Evolutionary conservation across 1,140 invertebrate species (phyloP).

Genomic region (Stenopsyche tienmushanensis): DNA sequence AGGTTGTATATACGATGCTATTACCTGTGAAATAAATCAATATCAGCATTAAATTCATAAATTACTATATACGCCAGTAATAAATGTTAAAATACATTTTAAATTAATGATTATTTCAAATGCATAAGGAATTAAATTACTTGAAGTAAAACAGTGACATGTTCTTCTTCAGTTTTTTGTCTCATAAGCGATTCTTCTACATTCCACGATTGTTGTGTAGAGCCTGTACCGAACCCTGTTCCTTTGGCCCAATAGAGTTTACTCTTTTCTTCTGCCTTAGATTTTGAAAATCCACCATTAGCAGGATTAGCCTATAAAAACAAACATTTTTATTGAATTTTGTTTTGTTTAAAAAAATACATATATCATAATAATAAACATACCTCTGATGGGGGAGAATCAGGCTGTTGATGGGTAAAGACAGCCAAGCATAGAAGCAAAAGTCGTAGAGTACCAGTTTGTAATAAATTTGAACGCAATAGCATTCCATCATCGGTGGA

Average conservation of each 20-base stretch:
- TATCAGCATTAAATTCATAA: background rate
- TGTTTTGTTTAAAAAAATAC: background rate
- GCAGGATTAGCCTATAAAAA: slow-evolving; percentile 37
- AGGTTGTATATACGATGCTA: slow-evolving; percentile 85
- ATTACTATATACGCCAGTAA: background rate
- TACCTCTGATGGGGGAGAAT: slow-evolving; percentile 48
- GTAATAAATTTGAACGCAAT: slow-evolving; percentile 76
- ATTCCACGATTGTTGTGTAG: slow-evolving; percentile 93
- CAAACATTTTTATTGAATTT: background rate
- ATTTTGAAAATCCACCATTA: slow-evolving; percentile 46
- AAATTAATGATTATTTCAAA: slow-evolving; percentile 4
- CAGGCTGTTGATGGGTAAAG: slow-evolving; percentile 78
- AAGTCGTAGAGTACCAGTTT: slow-evolving; percentile 80
- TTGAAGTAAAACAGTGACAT: slow-evolving; percentile 80
- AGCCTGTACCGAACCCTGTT: slow-evolving; percentile 94
- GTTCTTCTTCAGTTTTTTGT: slow-evolving; percentile 89
- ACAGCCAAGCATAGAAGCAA: slow-evolving; percentile 84
- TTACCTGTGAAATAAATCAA: slow-evolving; percentile 63
- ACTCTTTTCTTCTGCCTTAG: slow-evolving; percentile 69
- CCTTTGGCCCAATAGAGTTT: slow-evolving; percentile 94
- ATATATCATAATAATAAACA: slow-evolving; percentile 15
- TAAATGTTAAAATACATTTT: background rate
- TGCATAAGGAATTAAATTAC: slow-evolving; percentile 43
- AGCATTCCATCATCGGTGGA: slow-evolving; percentile 80
- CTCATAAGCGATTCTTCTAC: slow-evolving; percentile 88